phyloP scores from a whole-genome alignment of 35 echinoderm and acorn worm species.

The Chiridota heheva region DNA sequence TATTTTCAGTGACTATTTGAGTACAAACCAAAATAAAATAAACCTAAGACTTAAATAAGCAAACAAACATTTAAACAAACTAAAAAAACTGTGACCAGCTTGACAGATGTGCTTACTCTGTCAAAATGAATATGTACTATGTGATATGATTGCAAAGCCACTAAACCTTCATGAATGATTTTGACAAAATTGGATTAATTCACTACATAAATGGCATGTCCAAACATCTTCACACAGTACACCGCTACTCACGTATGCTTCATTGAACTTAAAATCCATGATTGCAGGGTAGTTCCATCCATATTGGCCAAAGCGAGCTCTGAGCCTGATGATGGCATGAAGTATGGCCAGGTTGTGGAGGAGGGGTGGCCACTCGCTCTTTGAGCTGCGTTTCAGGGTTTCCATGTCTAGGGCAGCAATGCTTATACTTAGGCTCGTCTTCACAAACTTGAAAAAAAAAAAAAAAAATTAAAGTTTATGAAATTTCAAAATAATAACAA shows the following conservation, averaged over 20 bases:
- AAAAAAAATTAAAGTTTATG: not conserved
- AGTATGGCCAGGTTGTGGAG: constrained; percentile 95
- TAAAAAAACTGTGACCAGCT: too few relatives aligned
- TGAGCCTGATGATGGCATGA: constrained; percentile 67
- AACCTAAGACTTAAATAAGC: too few relatives aligned
- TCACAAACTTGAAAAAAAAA: constrained; percentile 62
- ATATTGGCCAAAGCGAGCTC: constrained; percentile 67
- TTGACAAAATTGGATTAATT: not conserved
- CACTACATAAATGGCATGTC: not conserved
- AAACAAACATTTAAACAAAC: too few relatives aligned
- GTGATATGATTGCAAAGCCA: too few relatives aligned
- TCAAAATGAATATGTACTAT: too few relatives aligned
- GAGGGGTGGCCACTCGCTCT: constrained; percentile 78
- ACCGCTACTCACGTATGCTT: constrained; percentile 85
- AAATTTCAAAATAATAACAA: not conserved
- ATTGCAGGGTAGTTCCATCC: constrained; percentile 85
- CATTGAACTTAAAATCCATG: constrained; percentile 94
- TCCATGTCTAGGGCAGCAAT: constrained; percentile 68
- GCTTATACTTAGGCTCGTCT: constrained; percentile 56
- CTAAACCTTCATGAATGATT: too few relatives aligned
- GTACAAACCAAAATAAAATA: too few relatives aligned
- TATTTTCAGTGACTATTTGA: too few relatives aligned
- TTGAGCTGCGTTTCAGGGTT: constrained; percentile 71
- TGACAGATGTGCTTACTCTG: too few relatives aligned
- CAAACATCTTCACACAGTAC: not conserved